Base-by-base conservation (phyloP, 2,113 vertebrate genomes). In the Sinocyclocheilus rhinocerous region DNA sequence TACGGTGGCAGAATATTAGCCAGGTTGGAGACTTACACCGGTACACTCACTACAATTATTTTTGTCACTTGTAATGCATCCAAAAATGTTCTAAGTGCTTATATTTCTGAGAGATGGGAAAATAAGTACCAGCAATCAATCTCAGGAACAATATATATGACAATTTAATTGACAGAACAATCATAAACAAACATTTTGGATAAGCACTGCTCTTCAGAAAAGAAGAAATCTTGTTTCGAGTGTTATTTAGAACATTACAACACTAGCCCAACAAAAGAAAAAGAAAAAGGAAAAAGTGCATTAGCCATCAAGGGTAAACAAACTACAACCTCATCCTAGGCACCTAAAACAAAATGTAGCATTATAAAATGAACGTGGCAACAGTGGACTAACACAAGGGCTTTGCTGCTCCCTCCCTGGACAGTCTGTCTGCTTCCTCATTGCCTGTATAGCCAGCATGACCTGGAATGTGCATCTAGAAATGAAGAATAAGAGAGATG, bases 361-460 rank as follows among this genome's bases (percentile, higher is more conserved):
- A 22, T 61, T 42, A 80, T n/a, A 16, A 76, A 1, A 48, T 65
- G n/a, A 88, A 50, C 18, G 22, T 33, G 22, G 16, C 20, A 85
- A 81, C 29, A 36, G 13, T 26, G 16, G 81, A 16, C 70, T 48
- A 83, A 57, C 15, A 85, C 7, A 39, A 2, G 18, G 9, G 83
- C 89, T 93, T 96, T 57, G 57, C 84, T 0, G 98, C 97, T 79
- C 98, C 98, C 90, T 97, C 95, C 89, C 95, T 95, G 6, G 98
- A 98, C 55, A 99, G 92, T 22, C 95, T 92, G 90, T 99, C 98
- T 0, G 98, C 98, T 90, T 96, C 96, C 91, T 99, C 98, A 1
- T 99, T 99, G 87, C 98, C 98, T 65, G 0, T 67, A 89, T 96
- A 97, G 0, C 98, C 98, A 4, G 97, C 94, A 20, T 99, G 98